A percentile compares a stretch with the other conserved stretches of the same genome.
Evolutionary conservation across 2,888 invertebrate species (phyloP).

Genomic region (Colletes collaris): DNA sequence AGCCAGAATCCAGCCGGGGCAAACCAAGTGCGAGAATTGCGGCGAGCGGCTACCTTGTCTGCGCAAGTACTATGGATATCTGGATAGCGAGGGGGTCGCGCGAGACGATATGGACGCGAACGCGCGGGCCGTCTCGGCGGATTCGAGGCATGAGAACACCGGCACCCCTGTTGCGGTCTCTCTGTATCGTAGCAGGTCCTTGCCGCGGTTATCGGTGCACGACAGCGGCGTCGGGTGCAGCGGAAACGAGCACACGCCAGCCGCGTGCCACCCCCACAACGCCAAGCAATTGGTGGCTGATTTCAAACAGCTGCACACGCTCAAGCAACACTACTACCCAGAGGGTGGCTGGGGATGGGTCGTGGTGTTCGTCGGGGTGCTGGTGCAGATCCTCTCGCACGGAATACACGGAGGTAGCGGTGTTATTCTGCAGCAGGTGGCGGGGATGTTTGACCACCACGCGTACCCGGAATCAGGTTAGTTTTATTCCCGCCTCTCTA

Average conservation of each 20-base stretch:
- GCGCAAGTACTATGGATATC: conserved; percentile 38
- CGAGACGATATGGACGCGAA: conserved; percentile 15
- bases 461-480: conserved; percentile 88
- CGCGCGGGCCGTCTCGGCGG: neutral
- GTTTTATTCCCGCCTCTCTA: conserved; percentile 59
- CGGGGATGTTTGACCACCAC: conserved; percentile 86
- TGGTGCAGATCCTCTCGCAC: conserved; percentile 90
- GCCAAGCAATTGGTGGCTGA: conserved; percentile 83
- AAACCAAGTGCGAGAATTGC: conserved; percentile 48
- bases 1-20: neutral
- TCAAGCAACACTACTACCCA: conserved; percentile 93
- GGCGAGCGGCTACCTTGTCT: conserved; percentile 41
- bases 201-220: conserved; percentile 87
- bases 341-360: conserved; percentile 96
- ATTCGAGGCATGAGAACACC: no score
- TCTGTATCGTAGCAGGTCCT: conserved; percentile 87
- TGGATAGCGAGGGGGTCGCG: conserved; percentile 32
- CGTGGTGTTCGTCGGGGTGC: conserved; percentile 88
- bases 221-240: conserved; percentile 84
- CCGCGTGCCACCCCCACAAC: conserved; percentile 83
- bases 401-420: conserved; percentile 89
- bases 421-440: conserved; percentile 85
- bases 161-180: conserved; percentile 22
- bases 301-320: conserved; percentile 86
- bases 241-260: conserved; percentile 83